phyloP scores from a whole-genome alignment of 2,888 invertebrate species.

The Acanthococcus lagerstroemiae region DNA sequence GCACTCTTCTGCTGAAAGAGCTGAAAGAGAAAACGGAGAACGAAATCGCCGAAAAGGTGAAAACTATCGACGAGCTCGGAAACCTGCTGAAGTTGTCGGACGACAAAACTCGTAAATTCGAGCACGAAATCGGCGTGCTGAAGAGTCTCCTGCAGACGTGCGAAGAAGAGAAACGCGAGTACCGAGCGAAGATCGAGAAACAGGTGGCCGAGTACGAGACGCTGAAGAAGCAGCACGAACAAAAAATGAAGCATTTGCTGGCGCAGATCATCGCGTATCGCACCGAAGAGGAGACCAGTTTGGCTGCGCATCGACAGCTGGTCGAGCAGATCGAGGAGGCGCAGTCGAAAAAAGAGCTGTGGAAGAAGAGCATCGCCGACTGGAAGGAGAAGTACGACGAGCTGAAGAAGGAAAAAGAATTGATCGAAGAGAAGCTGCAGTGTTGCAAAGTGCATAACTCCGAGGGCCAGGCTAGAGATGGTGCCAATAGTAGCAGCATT shows the following conservation, averaged over 20 bases:
- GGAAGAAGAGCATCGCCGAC: conserved; percentile 31
- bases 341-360: conserved; percentile 7
- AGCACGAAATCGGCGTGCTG: conserved; percentile 28
- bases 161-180: conserved; percentile 13
- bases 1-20: conserved; percentile 32
- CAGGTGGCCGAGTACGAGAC: conserved; percentile 21
- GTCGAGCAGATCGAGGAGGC: conserved; percentile 20
- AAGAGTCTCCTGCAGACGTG: conserved; percentile 1
- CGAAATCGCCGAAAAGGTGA: conserved; percentile 42
- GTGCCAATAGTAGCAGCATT: not conserved
- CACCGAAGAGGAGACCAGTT: conserved; percentile 16
- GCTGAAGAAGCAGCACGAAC: conserved; percentile 14
- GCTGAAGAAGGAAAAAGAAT: conserved; percentile 31
- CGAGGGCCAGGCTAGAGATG: not conserved
- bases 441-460: not conserved
- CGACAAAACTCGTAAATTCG: conserved; percentile 1
- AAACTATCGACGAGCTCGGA: conserved; percentile 11
- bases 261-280: conserved; percentile 17
- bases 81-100: not conserved
- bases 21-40: conserved; percentile 48
- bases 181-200: conserved; percentile 1
- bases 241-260: conserved; percentile 24
- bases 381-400: conserved; percentile 34
- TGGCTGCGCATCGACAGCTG: conserved; percentile 4
- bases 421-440: conserved; percentile 31